A percentile compares a stretch with the other conserved stretches of the same genome.
These are phyloP conservation scores for Hypomesus transpacificus DNA, from an alignment of 2,113 vertebrate species.

Conservation along the genomic window DNA sequence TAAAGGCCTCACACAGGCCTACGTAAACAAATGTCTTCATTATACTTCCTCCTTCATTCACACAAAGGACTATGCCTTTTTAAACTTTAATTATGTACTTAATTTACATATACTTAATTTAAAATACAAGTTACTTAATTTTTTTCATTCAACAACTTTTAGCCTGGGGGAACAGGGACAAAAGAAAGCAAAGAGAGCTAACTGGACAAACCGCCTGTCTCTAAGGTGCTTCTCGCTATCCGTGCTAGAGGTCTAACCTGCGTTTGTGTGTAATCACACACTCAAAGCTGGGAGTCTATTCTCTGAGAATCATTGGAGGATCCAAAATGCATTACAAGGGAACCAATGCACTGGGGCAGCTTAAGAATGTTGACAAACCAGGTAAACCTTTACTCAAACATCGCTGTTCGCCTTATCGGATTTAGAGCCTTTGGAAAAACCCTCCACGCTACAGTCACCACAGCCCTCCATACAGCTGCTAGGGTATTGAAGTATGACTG, in stretches of 20 bases:
- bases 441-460: slow-evolving; percentile 1
- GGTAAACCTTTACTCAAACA: slow-evolving; percentile 52
- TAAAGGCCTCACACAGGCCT: too few species aligned
- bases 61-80: too few species aligned
- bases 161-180: too few species aligned
- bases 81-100: too few species aligned
- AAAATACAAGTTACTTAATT: too few species aligned
- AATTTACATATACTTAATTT: too few species aligned
- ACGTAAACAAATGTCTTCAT: too few species aligned
- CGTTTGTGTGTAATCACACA: not conserved
- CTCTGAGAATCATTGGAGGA: not conserved
- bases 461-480: slow-evolving; percentile 13
- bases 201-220: too few species aligned
- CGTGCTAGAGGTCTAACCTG: not conserved
- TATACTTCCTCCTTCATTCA: too few species aligned
- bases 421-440: slow-evolving; percentile 29
- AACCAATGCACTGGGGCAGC: slow-evolving; percentile 21
- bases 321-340: slow-evolving; percentile 24
- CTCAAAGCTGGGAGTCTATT: not conserved
- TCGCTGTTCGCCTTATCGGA: slow-evolving; percentile 18
- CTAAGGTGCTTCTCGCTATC: too few species aligned
- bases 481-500: slow-evolving; percentile 2
- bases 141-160: too few species aligned
- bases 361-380: slow-evolving; percentile 40
- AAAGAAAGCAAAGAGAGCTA: too few species aligned